Base-by-base conservation (phyloP, 2,888 invertebrate species). In the Steinernema hermaphroditum region DNA sequence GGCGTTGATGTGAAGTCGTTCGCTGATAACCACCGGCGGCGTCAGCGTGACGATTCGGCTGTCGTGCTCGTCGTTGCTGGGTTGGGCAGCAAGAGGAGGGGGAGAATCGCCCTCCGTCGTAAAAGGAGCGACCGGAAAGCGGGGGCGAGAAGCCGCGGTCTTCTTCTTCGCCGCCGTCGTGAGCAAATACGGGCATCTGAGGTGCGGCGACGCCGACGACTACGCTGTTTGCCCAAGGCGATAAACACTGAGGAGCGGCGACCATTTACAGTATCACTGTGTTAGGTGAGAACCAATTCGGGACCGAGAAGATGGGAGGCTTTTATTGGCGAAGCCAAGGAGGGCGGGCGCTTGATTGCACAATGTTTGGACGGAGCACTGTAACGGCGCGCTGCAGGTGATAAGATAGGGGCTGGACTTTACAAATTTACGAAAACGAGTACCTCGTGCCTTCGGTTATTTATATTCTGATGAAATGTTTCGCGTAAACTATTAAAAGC, bases 121-220 rank as follows among this genome's bases (percentile, higher is more conserved):
- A 22, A 46, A 19, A 16, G 16, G 4, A 24, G 32, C 62, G 62
- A 62, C 62, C 62, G 62, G 62, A 62, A 62, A 32, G 62, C 62
- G 62, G 29, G 62, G 62, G 62, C 62, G 54, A 54, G 62, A 62
- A 62, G 62, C 62, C 62, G 37, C 37, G 37, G 37, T 37, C 6
- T 12, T 37, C 37, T 9, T n/a, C 62, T 50, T 50, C 50, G 27
- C 27, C 32, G n/a, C n/a, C n/a, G n/a, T n/a, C n/a, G 32, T 62
- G 32, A 62, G 62, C 62, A 62, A 62, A 62, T 62, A 62, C 32
- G 62, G 62, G 62, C 62, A 62, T 62, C 62, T 62, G 62, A 62
- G 62, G 62, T 1, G 29, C 22, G 19, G 24, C 29, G 62, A 32
- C 19, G 62, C 9, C 27, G 62, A 14, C 50, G 50, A 50, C 62